Evolutionary conservation across 2,797 vertebrate genomes (phyloP).

Genomic region (Otolemur crassicaudatus): DNA sequence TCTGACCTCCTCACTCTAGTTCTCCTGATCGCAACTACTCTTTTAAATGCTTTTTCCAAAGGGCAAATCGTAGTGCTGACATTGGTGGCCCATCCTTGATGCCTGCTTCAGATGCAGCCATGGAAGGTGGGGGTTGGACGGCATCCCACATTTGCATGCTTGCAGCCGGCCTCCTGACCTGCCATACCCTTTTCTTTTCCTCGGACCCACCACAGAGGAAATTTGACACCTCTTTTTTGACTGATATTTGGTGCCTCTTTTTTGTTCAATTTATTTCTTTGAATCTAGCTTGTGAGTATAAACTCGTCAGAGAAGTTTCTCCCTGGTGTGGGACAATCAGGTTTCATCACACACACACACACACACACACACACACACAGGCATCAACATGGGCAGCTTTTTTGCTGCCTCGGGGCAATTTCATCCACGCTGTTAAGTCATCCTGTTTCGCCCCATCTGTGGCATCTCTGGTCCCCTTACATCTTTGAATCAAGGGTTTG

Average conservation of each 20-base stretch:
- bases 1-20: rapidly evolving
- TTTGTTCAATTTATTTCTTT: neutral
- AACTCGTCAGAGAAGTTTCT: neutral
- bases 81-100: rapidly evolving
- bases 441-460: rapidly evolving
- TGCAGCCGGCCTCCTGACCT: rapidly evolving
- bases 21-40: neutral
- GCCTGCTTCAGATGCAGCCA: neutral
- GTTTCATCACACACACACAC: neutral
- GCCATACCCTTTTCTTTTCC: neutral
- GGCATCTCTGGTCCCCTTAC: neutral
- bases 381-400: rapidly evolving
- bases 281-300: too few species aligned
- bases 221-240: neutral
- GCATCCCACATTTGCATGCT: rapidly evolving
- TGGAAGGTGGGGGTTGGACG: too few species aligned
- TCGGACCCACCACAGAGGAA: neutral
- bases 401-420: neutral
- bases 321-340: neutral
- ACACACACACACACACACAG: neutral
- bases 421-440: neutral
- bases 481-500: neutral
- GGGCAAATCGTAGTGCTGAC: neutral
- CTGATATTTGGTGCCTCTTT: too few species aligned
- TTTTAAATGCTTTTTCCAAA: neutral